Base-by-base conservation (phyloP, 1,140 invertebrate genomes). In the Spodoptera litura region DNA sequence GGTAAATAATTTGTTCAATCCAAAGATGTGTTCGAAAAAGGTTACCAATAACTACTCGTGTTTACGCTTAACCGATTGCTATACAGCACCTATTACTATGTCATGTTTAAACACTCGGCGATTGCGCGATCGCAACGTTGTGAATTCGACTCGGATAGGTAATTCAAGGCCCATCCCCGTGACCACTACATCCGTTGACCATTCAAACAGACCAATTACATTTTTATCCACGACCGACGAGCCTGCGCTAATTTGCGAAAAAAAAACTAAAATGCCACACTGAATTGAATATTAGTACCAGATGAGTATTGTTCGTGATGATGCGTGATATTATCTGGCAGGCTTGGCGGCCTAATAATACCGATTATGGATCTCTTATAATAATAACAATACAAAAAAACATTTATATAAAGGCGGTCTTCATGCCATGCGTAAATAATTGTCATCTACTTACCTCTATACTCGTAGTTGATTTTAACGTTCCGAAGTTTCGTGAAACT, bases 161-260 rank as follows among this genome's bases (percentile, higher is more conserved):
- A 89, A 91, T 90, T 90, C 89, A 93, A 93, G 90, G 91, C 84
- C 85, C 75, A 80, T 85, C 87, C 84, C 85, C 84, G 83, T 89
- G 86, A 90, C 85, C 76, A 78, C 78, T 81, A 81, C 86, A 90
- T 91, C 91, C 88, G 88, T 58, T 84, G 83, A 55, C 81, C 78
- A 87, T 88, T 89, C 82, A 90, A 81, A 78, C 72, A 44, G 73
- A 62, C 74, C 66, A 81, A 85, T 84, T 81, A 78, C 75, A 73
- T 80, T 68, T 78, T 64, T 66, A 66, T 31, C 61, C 61, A 49
- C 15, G 52, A 20, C 51, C 49, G 59, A 66, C 51, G 53, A 38
- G 44, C 15, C 8, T 76, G 31, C 53, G 35, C 59, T 76, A 66
- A 51, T 74, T 74, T 52, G 53, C 56, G 38, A 44, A 44, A 74